Evolutionary conservation across 2,888 invertebrate species (phyloP).

Genomic region (Hydroisotoma schaefferi): DNA sequence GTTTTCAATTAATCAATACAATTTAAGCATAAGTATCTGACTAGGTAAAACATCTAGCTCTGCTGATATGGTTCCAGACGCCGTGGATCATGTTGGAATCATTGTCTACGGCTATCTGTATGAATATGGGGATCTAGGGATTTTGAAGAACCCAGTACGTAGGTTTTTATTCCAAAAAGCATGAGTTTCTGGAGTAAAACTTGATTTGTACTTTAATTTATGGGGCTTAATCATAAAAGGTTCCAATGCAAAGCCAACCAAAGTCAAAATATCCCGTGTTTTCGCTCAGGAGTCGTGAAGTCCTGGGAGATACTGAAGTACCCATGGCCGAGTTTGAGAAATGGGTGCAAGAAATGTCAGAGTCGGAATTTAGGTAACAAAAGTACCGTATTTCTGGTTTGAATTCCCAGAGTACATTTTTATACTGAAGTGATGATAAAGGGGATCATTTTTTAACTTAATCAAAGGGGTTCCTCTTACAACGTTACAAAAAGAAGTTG

Average conservation of each 20-base stretch:
- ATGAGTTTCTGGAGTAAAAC: no score
- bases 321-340: slow-evolving; percentile 42
- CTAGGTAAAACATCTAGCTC: slow-evolving; percentile 34
- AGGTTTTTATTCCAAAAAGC: no score
- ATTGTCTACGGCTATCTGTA: slow-evolving; percentile 42
- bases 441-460: neutral
- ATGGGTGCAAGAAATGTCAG: slow-evolving; percentile 38
- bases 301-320: slow-evolving; percentile 34
- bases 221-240: slow-evolving; percentile 6
- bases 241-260: slow-evolving; percentile 23
- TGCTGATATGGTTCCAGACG: slow-evolving; percentile 38
- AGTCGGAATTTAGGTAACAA: slow-evolving; percentile 31
- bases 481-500: slow-evolving; percentile 41
- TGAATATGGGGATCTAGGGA: slow-evolving; percentile 44
- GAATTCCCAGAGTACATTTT: neutral
- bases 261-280: slow-evolving; percentile 45
- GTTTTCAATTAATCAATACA: no score
- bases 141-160: slow-evolving; percentile 28
- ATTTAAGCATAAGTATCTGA: no score
- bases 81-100: slow-evolving; percentile 43
- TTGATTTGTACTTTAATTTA: neutral
- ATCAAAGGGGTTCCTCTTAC: slow-evolving; percentile 39
- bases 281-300: slow-evolving; percentile 31
- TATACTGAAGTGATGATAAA: neutral
- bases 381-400: neutral